phyloP scores from a whole-genome alignment of 2,113 vertebrate genomes.

The Nycticorax nycticorax region DNA sequence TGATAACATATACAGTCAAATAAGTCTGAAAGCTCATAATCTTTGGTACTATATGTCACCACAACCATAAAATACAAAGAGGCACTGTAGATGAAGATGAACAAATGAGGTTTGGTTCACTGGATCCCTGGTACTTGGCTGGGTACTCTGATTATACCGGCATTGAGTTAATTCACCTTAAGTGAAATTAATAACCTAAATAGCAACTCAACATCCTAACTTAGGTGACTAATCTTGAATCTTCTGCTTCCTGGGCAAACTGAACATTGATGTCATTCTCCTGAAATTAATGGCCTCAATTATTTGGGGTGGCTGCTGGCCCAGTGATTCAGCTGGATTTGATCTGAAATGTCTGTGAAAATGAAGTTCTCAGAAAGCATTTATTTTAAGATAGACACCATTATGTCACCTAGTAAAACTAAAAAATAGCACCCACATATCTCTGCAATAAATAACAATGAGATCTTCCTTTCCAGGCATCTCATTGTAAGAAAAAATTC shows the following conservation, averaged over 20 bases:
- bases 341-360: slow-evolving; percentile 36
- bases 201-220: not conserved
- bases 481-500: slow-evolving; percentile 1
- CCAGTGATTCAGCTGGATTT: slow-evolving; percentile 42
- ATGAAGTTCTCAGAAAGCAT: slow-evolving; percentile 28
- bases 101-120: not conserved
- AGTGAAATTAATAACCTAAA: not conserved
- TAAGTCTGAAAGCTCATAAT: not conserved
- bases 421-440: slow-evolving; percentile 32
- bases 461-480: slow-evolving; percentile 2
- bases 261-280: slow-evolving; percentile 20
- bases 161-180: not conserved
- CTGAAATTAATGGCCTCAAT: slow-evolving; percentile 11
- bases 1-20: not conserved
- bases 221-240: not conserved
- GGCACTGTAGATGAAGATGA: not conserved
- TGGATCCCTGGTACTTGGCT: not conserved
- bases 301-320: slow-evolving; percentile 13
- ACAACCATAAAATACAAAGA: not conserved
- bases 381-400: slow-evolving; percentile 45
- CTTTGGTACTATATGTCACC: not conserved
- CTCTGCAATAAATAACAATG: slow-evolving; percentile 28
- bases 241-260: not conserved
- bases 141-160: not conserved
- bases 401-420: slow-evolving; percentile 46